Base-by-base conservation (phyloP, 2,888 invertebrate species). In the Phengaris alcon region DNA sequence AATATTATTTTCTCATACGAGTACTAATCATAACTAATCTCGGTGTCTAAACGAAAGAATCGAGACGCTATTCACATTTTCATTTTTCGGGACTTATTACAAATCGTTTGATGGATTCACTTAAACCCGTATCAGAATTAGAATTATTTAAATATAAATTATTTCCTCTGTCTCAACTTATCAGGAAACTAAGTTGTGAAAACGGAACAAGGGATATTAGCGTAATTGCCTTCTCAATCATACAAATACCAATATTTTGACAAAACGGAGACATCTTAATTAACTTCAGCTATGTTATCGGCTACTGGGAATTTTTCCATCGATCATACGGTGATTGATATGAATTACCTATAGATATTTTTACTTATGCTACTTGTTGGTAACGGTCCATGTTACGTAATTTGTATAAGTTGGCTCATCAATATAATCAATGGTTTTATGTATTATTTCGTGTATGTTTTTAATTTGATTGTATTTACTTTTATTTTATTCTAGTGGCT, bases 281-380 rank as follows among this genome's bases (percentile, higher is more conserved):
- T 93, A 92, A 89, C 85, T 86, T 84, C 86, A 89, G 83, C 86
- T 92, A 91, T 88, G 91, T 85, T 91, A 91, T 91, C 91, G 79
- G 93, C 93, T 93, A 93, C 93, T 86, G 92, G 85, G 88, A 89
- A 87, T 89, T 88, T 87, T 92, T 89, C 85, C 92, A 93, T 93
- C 91, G 90, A 93, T 93, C 93, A 93, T 89, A 78, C 78, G 83
- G 83, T 93, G 93, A 93, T 93, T 93, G 93, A 93, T 93, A 92
- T 92, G 93, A 91, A 91, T 90, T 92, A 91, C 92, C 93, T 93
- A 93, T 93, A 90, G 86, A 85, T 89, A 8, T 44, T 44, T 68
- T 13, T 7, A 48, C 90, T 87, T 87, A 88, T 90, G 88, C 86
- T 86, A 91, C 91, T 91, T 93, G 92, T 91, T 88, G 83, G 86